Percentiles rank a stretch among this genome's conserved stretches.
These are phyloP conservation scores for Hirtodrosophila histrioides DNA, from an alignment of 2,888 invertebrate species.

Conservation along the genomic window DNA sequence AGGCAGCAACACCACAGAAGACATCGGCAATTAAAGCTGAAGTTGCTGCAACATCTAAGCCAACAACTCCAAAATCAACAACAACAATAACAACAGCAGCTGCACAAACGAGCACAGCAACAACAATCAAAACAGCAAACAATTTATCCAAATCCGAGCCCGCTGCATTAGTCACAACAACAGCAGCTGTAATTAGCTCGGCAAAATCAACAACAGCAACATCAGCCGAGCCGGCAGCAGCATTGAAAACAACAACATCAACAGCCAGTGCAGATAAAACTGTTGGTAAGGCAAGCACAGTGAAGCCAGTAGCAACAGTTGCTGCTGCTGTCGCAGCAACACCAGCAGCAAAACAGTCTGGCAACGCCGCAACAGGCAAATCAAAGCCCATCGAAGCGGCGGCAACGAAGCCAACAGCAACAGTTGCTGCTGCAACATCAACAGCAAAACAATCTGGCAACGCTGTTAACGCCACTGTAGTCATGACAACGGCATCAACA, in stretches of 20 bases:
- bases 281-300: neutral
- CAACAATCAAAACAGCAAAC: conserved; percentile 2
- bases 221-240: conserved; percentile 2
- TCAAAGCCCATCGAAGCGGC: conserved; percentile 30
- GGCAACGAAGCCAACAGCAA: neutral
- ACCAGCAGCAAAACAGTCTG: conserved; percentile 33
- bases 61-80: conserved; percentile 8
- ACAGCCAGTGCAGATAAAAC: neutral
- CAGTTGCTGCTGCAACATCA: conserved; percentile 11
- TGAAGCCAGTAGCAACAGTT: conserved; percentile 41
- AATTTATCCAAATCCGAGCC: conserved; percentile 5
- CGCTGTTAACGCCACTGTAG: conserved; percentile 19
- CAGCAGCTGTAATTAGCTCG: conserved; percentile 15
- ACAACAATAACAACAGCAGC: neutral
- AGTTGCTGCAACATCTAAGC: conserved; percentile 1
- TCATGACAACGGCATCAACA: conserved; percentile 11
- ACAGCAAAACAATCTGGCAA: conserved; percentile 47
- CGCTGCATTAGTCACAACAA: conserved; percentile 17
- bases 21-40: conserved; percentile 5
- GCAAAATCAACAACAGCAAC: conserved; percentile 25
- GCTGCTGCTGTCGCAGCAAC: conserved; percentile 1
- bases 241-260: neutral
- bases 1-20: conserved; percentile 22
- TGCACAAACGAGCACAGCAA: conserved; percentile 9
- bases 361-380: conserved; percentile 34